A percentile compares a stretch with the other conserved stretches of the same genome.
phyloP scores from a whole-genome alignment of 1,140 invertebrate species.

The Colletes latitarsis region DNA sequence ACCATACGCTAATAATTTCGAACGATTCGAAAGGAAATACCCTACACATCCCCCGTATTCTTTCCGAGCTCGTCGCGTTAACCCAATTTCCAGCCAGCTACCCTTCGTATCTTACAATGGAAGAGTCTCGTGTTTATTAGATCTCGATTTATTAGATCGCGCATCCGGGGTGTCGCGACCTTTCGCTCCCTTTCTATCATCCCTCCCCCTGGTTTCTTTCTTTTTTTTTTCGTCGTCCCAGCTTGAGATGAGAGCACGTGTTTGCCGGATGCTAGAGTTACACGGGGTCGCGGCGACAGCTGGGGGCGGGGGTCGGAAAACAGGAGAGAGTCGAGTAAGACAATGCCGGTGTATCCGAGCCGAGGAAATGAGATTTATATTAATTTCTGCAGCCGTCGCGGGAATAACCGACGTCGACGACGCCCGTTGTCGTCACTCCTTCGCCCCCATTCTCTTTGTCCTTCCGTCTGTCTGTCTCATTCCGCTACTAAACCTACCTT shows the following conservation, averaged over 20 bases:
- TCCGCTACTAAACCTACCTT: neutral
- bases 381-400: slow-evolving; percentile 70
- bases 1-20: too few species aligned
- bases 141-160: slow-evolving; percentile 28
- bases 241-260: slow-evolving; percentile 4
- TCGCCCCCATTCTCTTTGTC: neutral
- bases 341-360: slow-evolving; percentile 57
- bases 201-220: too few species aligned
- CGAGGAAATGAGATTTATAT: slow-evolving; percentile 71
- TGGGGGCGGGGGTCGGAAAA: neutral
- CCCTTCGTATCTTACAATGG: neutral
- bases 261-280: slow-evolving; percentile 35
- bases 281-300: slow-evolving; percentile 27
- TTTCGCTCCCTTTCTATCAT: neutral
- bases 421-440: slow-evolving; percentile 9
- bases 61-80: neutral
- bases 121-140: slow-evolving; percentile 19
- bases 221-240: neutral
- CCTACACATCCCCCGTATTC: too few species aligned
- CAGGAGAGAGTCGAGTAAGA: slow-evolving; percentile 57
- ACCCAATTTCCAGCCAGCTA: slow-evolving; percentile 15
- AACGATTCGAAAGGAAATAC: too few species aligned
- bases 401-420: slow-evolving; percentile 38
- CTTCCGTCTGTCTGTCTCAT: neutral
- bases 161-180: neutral